Percentiles rank a stretch among this genome's conserved stretches.
Conservation (phyloP, 2,888 invertebrate species). For the Nemotelus nigrinus region DNA sequence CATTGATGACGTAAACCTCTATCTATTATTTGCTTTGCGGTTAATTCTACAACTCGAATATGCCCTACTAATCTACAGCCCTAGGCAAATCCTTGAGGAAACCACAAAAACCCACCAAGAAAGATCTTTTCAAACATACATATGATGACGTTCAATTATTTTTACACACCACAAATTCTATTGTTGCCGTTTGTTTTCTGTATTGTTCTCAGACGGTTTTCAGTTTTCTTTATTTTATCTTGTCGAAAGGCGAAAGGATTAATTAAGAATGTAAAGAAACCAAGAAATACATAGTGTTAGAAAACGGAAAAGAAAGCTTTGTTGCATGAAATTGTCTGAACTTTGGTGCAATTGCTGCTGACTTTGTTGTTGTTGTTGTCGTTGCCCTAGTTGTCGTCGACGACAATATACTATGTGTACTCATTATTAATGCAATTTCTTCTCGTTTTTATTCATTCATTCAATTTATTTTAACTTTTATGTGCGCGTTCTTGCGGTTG, state of each 20-base stretch:
- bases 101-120: background rate
- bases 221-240: background rate
- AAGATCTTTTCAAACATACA: background rate
- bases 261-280: constrained; percentile 3
- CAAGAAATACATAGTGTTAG: background rate
- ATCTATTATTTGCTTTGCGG: no score
- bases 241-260: background rate
- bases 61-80: no score
- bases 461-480: no score
- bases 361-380: no score
- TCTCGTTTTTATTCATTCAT: no score
- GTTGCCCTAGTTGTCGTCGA: no score
- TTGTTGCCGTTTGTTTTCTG: background rate
- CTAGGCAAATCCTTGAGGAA: no score
- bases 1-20: no score
- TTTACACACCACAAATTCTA: background rate
- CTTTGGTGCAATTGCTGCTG: background rate
- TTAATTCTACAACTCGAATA: no score
- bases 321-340: constrained; percentile 14
- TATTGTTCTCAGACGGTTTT: background rate
- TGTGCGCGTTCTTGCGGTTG: no score
- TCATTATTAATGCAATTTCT: no score
- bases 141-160: constrained; percentile 13
- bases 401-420: no score
- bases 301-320: constrained; percentile 10